A percentile compares a stretch with the other conserved stretches of the same genome.
phyloP scores from a whole-genome alignment of 2,888 invertebrate genomes.

The Pilophorus perplexus region DNA sequence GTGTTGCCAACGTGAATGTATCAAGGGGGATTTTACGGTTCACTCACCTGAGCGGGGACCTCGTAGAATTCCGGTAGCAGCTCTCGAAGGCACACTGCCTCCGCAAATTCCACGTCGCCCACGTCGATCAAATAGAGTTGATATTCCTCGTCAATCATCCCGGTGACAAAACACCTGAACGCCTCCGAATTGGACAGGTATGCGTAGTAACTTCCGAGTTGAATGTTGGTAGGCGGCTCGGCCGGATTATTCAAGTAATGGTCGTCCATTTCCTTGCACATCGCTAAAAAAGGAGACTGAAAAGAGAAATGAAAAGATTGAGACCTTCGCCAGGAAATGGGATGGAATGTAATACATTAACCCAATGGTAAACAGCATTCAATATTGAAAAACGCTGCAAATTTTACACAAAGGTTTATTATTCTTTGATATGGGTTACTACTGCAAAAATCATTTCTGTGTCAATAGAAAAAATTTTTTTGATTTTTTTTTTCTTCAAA shows the following conservation, averaged over 20 bases:
- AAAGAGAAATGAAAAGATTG: neutral
- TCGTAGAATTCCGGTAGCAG: conserved; percentile 14
- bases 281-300: neutral
- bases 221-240: neutral
- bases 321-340: no score
- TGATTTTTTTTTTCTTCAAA: no score
- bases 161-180: conserved; percentile 5
- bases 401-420: no score
- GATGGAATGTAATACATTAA: no score
- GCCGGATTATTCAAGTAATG: neutral
- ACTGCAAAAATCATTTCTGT: no score
- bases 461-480: no score
- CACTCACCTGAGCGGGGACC: conserved; percentile 19
- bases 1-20: neutral
- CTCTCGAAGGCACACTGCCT: neutral
- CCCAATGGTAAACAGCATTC: no score
- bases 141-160: neutral
- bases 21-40: no score
- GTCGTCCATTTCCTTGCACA: conserved; percentile 4
- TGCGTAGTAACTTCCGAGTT: conserved; percentile 20
- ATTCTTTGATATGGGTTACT: no score
- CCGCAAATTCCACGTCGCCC: conserved; percentile 20
- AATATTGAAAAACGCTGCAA: no score
- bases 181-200: neutral
- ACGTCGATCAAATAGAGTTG: conserved; percentile 25